Evolutionary conservation across 2,888 invertebrate genomes (phyloP).

Genomic region (Chrysolina oricalcia): DNA sequence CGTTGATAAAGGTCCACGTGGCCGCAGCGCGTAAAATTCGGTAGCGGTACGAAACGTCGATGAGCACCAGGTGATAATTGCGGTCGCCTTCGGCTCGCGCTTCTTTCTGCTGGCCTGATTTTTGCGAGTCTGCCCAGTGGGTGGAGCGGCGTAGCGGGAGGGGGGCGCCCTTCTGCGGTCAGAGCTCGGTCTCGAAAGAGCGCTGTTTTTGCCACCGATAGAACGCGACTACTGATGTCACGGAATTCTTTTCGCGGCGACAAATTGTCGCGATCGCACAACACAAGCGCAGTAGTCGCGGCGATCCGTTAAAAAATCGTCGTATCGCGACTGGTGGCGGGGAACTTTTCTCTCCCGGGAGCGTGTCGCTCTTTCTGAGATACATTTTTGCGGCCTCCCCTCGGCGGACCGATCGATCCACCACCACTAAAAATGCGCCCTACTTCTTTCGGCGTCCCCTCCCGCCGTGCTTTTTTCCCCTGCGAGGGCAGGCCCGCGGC

Average conservation of each 20-base stretch:
- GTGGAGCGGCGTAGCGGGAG: slow-evolving; percentile 71
- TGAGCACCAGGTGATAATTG: slow-evolving; percentile 72
- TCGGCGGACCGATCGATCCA: slow-evolving; percentile 70
- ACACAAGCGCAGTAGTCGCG: slow-evolving; percentile 72
- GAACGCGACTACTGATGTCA: slow-evolving; percentile 73
- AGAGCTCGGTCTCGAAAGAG: slow-evolving; percentile 65
- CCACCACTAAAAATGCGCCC: slow-evolving; percentile 73
- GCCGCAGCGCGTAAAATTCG: slow-evolving; percentile 59
- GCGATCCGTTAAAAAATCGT: slow-evolving; percentile 68
- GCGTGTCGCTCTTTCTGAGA: slow-evolving; percentile 70
- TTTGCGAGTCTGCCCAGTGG: slow-evolving; percentile 76
- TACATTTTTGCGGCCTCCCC: slow-evolving; percentile 70
- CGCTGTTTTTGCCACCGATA: slow-evolving; percentile 72
- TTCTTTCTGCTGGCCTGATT: slow-evolving; percentile 72
- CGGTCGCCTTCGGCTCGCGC: slow-evolving; percentile 76
- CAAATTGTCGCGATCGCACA: slow-evolving; percentile 72
- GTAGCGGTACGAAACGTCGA: slow-evolving; percentile 57
- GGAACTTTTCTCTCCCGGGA: slow-evolving; percentile 68
- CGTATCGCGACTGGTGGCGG: slow-evolving; percentile 55
- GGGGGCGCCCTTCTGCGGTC: slow-evolving; percentile 72
- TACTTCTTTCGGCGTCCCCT: slow-evolving; percentile 71
- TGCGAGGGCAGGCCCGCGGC: slow-evolving; percentile 72
- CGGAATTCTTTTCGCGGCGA: slow-evolving; percentile 73
- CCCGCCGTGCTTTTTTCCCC: slow-evolving; percentile 72
- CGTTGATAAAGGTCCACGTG: slow-evolving; percentile 53